Evolutionary conservation across 1,140 invertebrate genomes (phyloP), one percentile per base, ranked within the genome.

Genomic region (Drosophila azteca): DNA sequence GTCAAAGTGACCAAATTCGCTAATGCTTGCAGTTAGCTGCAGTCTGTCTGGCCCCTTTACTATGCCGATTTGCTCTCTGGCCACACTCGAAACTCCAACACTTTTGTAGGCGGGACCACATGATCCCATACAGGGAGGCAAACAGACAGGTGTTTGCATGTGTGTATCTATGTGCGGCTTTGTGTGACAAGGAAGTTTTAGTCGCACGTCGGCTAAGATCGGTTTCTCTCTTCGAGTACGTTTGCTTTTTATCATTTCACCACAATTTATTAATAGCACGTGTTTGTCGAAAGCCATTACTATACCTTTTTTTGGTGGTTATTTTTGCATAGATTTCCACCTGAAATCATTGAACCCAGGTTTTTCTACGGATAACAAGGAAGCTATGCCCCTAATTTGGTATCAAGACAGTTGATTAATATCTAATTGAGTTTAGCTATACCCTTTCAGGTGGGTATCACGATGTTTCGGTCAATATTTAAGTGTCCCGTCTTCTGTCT

Each of bases 1-100:
- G 71, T 59, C 11, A 85, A 49, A 66, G 77, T 82, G 78, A 80
- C 82, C 82, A 74, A 55, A 75, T 78, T 76, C 49, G 54, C 54
- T 26, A 51, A 49, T 75, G 57, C 60, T 50, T 72, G 76, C 35
- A 68, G 49, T 60, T 22, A 15, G n/a, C 50, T 55, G 70, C 66
- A 35, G 41, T 51, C 54, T 24, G 9, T 17, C 13, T n/a, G 41
- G 41, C 41, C n/a, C 13, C 45, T 52, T 39, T 39, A 24, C 58
- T 51, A 55, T 59, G 72, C 51, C 45, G 9, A 20, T 44, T 26
- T 15, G 43, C n/a, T 39, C 13, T 46, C 62, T 81, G 81, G 68
- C 44, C 71, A 71, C 63, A 69, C 63, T 75, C 26, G 29, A 88
- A 88, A 88, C 84, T n/a, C n/a, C n/a, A n/a, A n/a, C n/a, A n/a